Conservation (phyloP, 2,113 vertebrate species). For the Phaethornis superciliosus region DNA sequence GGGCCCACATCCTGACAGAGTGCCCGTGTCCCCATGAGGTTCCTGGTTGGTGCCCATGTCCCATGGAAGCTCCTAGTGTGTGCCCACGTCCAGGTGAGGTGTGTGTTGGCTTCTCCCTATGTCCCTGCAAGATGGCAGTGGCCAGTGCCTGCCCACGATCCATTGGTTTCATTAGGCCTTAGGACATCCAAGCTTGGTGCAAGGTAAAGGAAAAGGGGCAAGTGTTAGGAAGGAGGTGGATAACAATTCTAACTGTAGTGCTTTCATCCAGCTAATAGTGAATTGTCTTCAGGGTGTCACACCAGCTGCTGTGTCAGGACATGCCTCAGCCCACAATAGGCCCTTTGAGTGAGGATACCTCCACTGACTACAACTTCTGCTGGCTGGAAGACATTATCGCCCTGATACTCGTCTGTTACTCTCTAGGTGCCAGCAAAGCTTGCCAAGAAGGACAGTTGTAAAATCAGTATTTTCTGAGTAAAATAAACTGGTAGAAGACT, state of each 20-base stretch:
- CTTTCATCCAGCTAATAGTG: background rate
- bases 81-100: background rate
- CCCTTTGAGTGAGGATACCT: background rate
- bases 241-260: background rate
- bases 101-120: background rate
- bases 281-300: background rate
- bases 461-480: background rate
- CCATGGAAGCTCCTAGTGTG: fast-evolving
- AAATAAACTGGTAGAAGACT: background rate
- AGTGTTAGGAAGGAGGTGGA: background rate
- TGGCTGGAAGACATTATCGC: background rate
- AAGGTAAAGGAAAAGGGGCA: background rate
- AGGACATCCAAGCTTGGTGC: background rate
- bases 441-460: background rate
- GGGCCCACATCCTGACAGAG: background rate
- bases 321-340: background rate
- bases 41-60: no score
- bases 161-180: background rate
- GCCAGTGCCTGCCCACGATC: background rate
- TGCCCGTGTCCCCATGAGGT: background rate
- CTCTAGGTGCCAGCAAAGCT: background rate
- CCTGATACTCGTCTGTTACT: background rate
- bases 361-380: background rate
- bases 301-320: background rate
- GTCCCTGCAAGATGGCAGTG: background rate